Conservation (phyloP, 2,797 vertebrate species). For the Molossus alvarezi region DNA sequence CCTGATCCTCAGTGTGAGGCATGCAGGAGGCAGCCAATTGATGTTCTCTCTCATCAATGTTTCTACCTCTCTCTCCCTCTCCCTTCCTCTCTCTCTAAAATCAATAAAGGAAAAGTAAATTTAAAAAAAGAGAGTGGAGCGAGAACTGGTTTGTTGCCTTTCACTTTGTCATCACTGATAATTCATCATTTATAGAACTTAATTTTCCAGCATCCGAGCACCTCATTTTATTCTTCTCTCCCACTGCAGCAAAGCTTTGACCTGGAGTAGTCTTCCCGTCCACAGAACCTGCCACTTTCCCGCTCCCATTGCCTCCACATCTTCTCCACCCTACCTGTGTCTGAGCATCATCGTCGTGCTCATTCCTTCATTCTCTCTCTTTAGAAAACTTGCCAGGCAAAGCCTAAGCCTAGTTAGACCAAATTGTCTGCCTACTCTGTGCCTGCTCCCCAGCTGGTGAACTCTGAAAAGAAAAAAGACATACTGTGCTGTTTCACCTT, state of each 20-base stretch:
- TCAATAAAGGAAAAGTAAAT: too few species aligned
- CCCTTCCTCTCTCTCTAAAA: too few species aligned
- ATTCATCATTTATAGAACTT: neutral
- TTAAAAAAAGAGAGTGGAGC: too few species aligned
- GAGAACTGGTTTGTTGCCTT: neutral
- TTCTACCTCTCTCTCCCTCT: too few species aligned
- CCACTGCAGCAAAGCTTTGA: neutral
- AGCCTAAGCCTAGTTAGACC: neutral
- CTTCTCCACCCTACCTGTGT: neutral
- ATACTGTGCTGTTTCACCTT: neutral
- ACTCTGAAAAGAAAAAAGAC: neutral
- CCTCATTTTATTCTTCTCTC: neutral
- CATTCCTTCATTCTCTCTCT: neutral
- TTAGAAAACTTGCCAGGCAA: neutral
- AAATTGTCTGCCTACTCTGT: neutral
- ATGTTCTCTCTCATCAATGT: too few species aligned
- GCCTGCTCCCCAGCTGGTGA: neutral
- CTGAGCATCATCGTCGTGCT: neutral
- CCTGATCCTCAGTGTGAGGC: too few species aligned
- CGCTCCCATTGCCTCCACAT: too few species aligned
- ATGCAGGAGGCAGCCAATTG: too few species aligned
- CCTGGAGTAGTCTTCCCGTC: neutral
- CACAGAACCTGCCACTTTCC: neutral
- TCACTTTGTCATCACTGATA: neutral
- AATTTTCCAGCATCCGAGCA: neutral